Percentiles rank a stretch among this genome's conserved stretches.
These are phyloP conservation scores for Myotis davidii DNA, from an alignment of 2,113 vertebrate species.

Conservation along the genomic window DNA sequence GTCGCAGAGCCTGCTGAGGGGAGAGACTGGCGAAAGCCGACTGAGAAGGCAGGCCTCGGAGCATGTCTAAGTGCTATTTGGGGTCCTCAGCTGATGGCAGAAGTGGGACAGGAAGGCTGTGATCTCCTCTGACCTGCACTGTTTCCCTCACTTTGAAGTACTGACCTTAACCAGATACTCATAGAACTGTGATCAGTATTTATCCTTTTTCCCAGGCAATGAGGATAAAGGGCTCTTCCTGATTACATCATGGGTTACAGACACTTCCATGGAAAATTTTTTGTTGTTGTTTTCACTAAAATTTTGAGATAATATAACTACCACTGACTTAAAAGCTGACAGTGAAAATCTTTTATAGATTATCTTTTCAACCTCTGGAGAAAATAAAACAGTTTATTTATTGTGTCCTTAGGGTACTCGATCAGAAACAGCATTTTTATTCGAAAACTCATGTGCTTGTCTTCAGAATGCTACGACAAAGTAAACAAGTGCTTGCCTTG, in stretches of 20 bases:
- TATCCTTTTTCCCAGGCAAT: background rate
- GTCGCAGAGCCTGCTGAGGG: background rate
- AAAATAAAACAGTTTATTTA: background rate
- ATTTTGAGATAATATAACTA: background rate
- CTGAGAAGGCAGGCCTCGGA: fast-evolving
- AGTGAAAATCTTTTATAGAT: background rate
- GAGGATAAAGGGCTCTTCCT: background rate
- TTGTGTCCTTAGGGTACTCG: background rate
- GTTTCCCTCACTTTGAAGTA: background rate
- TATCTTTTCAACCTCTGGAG: background rate
- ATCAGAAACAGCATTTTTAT: background rate
- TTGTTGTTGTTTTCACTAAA: background rate
- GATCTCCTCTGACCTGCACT: background rate
- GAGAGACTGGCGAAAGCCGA: background rate
- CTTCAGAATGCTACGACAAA: background rate
- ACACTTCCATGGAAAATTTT: background rate
- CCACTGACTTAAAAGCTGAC: background rate
- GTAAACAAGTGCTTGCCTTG: conserved; percentile 88
- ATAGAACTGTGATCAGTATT: background rate
- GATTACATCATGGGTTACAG: background rate
- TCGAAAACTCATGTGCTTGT: background rate
- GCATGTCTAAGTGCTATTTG: background rate
- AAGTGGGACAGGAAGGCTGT: background rate
- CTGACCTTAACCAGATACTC: background rate
- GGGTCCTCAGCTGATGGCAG: background rate